Percentiles rank a stretch among this genome's conserved stretches.
These are phyloP conservation scores for Callopanchax toddi DNA, from an alignment of 2,113 vertebrate species.

Conservation along the genomic window DNA sequence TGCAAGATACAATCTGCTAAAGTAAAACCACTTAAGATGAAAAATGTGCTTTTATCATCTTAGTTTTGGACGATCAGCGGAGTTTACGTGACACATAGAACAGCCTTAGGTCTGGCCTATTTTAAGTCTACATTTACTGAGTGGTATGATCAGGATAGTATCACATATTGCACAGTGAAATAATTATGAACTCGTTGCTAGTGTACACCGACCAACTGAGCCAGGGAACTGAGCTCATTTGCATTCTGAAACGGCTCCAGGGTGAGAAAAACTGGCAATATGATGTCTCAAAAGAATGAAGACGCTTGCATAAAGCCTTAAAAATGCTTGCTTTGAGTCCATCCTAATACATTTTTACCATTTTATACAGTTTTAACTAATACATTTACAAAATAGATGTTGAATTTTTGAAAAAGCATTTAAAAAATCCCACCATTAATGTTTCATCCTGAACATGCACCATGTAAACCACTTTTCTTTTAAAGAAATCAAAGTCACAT, in stretches of 20 bases:
- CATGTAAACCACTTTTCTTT: not conserved
- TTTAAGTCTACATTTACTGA: not conserved
- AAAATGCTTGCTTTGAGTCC: not conserved
- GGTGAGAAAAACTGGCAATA: slow-evolving; percentile 47
- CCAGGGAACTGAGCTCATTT: slow-evolving; percentile 34
- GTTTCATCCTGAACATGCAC: not conserved
- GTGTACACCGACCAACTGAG: slow-evolving; percentile 33
- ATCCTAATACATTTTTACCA: not conserved
- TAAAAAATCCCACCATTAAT: not conserved
- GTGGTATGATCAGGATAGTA: slow-evolving; percentile 1
- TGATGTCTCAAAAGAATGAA: slow-evolving; percentile 17
- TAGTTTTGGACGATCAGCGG: not conserved
- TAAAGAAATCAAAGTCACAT: not conserved
- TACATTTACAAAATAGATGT: slow-evolving; percentile 1
- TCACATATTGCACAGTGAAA: slow-evolving; percentile 63
- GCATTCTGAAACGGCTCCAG: slow-evolving; percentile 54
- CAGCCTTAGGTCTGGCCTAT: not conserved
- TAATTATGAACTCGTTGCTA: slow-evolving; percentile 55
- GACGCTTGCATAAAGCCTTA: slow-evolving; percentile 14
- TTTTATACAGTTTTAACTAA: not conserved
- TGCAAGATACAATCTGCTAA: not conserved
- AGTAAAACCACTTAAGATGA: slow-evolving; percentile 2
- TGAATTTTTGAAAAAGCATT: not conserved
- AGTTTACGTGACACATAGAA: no score
- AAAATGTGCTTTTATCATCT: not conserved